Evolutionary conservation across 2,113 vertebrate species (phyloP), one percentile per base, ranked within the genome.

Genomic region (Symphodus melops): DNA sequence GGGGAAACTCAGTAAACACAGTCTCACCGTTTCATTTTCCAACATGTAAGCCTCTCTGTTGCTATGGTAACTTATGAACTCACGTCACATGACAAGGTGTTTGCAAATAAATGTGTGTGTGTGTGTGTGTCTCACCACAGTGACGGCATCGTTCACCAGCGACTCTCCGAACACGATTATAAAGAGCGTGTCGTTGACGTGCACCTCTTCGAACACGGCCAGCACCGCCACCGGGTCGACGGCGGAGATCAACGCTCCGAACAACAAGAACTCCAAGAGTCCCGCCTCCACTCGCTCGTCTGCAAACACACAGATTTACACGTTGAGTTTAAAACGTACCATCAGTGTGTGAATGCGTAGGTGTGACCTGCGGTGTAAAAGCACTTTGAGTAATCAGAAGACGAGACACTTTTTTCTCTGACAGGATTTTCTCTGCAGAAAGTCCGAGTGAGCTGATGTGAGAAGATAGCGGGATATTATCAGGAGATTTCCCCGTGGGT

Each of bases 151-250:
- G 1, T 99, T 99, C 54, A 99, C 89, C 86, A 98, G 94, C 4
- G 97, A 99, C 88, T 99, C 97, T 61, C 97, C 97, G 0, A 99
- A 98, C 63, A 99, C 97, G 1, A 99, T 99, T 92, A 99, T 99
- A 92, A 99, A 98, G 61, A 99, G 96, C 3, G 92, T 98, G 83
- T 99, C 97, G 0, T 99, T 99, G 77, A 98, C 95, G 0, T 99
- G 97, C 33, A 99, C 97, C 79, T 99, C 97, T 88, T 99, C 97
- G 0, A 98, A 99, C 72, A 99, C 97, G 0, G 97, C 97, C 69
- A 99, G 60, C 68, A 99, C 97, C 0, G 97, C 97, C 79, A 99
- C 97, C 0, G 97, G 97, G 79, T 99, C 97, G 60, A 99, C 97
- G 0, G 97, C 97, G 0, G 97, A 98, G 90, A 98, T 98, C 86